These are phyloP conservation scores for Clarias gariepinus DNA, from an alignment of 2,113 vertebrate genomes.

Conservation along the genomic window DNA sequence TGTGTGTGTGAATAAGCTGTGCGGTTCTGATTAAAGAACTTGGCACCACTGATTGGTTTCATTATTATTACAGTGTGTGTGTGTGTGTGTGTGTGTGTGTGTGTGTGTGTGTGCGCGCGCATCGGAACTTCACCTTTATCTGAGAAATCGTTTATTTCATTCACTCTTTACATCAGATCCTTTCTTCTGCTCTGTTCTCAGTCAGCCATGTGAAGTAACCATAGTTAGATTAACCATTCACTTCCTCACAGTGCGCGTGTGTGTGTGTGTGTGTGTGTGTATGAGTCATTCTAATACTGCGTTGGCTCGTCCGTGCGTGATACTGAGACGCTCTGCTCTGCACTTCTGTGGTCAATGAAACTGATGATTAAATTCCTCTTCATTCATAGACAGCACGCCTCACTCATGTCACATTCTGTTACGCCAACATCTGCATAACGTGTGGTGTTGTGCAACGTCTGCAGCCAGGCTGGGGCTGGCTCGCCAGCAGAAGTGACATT, in stretches of 20 bases:
- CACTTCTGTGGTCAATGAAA: conserved; percentile 31
- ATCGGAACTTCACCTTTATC: background rate
- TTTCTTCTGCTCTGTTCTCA: conserved; percentile 17
- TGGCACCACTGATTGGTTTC: background rate
- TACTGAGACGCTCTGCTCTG: conserved; percentile 8
- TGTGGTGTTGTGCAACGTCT: background rate
- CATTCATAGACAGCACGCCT: conserved; percentile 31
- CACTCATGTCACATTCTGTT: background rate
- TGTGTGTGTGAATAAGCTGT: background rate
- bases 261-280: background rate
- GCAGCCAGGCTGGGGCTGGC: background rate
- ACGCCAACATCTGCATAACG: background rate
- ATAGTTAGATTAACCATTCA: conserved; percentile 25
- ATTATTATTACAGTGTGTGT: background rate
- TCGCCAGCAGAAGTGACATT: background rate
- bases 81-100: conserved; percentile 26
- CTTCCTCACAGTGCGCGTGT: conserved; percentile 19
- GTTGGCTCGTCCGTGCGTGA: conserved; percentile 6
- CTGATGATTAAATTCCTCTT: conserved; percentile 37
- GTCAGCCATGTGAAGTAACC: conserved; percentile 27
- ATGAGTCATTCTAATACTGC: conserved; percentile 14
- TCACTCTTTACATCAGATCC: conserved; percentile 25
- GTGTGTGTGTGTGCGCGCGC: background rate
- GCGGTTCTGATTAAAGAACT: background rate
- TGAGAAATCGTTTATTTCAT: background rate